A percentile compares a stretch with the other conserved stretches of the same genome.
Conservation (phyloP, 2,113 vertebrate genomes). For the Otis tarda region DNA sequence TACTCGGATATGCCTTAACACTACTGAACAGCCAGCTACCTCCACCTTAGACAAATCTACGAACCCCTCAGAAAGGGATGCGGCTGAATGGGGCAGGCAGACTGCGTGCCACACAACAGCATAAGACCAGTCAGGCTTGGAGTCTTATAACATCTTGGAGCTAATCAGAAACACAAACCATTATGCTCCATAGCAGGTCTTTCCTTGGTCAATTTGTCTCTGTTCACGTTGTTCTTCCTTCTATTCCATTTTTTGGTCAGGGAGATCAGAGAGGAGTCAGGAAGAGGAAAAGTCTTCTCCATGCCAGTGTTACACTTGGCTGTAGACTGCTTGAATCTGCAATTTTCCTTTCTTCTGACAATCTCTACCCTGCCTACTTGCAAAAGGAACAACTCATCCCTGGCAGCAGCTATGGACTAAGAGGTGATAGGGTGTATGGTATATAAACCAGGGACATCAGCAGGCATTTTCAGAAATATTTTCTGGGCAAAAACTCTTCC, state of each 20-base stretch:
- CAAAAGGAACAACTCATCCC: neutral
- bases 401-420: neutral
- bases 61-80: neutral
- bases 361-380: neutral
- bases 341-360: neutral
- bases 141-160: neutral
- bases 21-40: neutral
- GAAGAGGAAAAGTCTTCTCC: neutral
- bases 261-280: neutral
- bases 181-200: neutral
- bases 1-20: neutral
- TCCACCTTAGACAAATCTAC: neutral
- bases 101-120: neutral
- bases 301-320: neutral
- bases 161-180: neutral
- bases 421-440: neutral
- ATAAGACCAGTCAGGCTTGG: neutral
- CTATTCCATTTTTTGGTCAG: neutral
- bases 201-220: neutral
- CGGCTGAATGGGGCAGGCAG: rapidly evolving
- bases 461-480: neutral
- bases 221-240: rapidly evolving
- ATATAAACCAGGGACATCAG: rapidly evolving
- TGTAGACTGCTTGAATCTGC: neutral
- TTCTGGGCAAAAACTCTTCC: neutral